Evolutionary conservation across 2,113 vertebrate genomes (phyloP).

Genomic region (Strix aluco): DNA sequence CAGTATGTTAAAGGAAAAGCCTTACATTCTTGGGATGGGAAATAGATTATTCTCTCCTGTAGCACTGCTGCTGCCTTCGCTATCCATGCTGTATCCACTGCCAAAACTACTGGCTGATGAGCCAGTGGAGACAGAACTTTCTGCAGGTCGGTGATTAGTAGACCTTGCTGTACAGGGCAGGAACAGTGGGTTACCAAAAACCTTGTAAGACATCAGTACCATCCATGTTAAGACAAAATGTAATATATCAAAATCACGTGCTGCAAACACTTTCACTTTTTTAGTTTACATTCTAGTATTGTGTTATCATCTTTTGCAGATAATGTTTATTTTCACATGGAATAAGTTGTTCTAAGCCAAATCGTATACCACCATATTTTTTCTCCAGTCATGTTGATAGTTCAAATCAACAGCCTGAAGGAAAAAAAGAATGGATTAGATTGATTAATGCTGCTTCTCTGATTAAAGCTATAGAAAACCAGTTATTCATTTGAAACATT

Average conservation of each 20-base stretch:
- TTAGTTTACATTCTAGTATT: background rate
- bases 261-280: background rate
- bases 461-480: background rate
- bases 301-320: background rate
- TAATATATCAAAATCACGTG: background rate
- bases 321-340: background rate
- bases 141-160: conserved; percentile 82
- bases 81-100: conserved; percentile 89
- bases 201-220: background rate
- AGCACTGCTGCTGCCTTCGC: conserved; percentile 85
- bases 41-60: conserved; percentile 90
- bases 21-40: conserved; percentile 94
- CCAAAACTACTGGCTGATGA: conserved; percentile 90
- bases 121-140: conserved; percentile 88
- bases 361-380: background rate
- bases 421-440: background rate
- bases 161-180: conserved; percentile 84
- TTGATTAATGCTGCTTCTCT: background rate
- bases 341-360: background rate
- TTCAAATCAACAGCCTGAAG: background rate
- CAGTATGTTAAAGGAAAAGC: background rate
- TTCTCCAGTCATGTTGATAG: background rate
- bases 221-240: background rate
- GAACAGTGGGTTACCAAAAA: conserved; percentile 55
- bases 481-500: background rate